A percentile compares a stretch with the other conserved stretches of the same genome.
phyloP scores from a whole-genome alignment of 2,888 invertebrate genomes.

The Chloromyia formosa region DNA sequence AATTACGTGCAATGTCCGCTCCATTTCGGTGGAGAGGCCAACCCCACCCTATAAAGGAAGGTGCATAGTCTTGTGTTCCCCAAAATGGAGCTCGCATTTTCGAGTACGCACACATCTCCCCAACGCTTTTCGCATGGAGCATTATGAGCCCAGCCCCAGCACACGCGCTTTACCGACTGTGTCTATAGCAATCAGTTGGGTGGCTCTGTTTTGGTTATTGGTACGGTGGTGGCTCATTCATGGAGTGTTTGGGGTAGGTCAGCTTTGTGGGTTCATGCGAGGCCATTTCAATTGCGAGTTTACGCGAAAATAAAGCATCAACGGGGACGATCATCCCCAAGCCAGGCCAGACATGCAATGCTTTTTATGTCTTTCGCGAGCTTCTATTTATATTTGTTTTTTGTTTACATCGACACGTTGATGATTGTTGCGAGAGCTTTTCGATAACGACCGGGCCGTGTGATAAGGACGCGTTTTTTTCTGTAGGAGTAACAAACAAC shows the following conservation, averaged over 20 bases:
- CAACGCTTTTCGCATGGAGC: slow-evolving; percentile 6
- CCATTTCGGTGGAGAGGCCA: too few relatives aligned
- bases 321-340: not conserved
- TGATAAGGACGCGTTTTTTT: too few relatives aligned
- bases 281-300: slow-evolving; percentile 35
- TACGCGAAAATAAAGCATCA: slow-evolving; percentile 21
- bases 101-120: slow-evolving; percentile 22
- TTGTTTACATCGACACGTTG: slow-evolving; percentile 18
- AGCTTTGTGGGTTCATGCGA: slow-evolving; percentile 27
- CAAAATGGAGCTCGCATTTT: slow-evolving; percentile 13
- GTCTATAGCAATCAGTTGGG: too few relatives aligned
- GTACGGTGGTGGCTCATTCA: slow-evolving; percentile 25
- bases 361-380: slow-evolving; percentile 32
- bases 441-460: not conserved
- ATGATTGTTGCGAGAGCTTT: slow-evolving; percentile 11
- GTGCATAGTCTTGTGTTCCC: not conserved
- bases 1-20: too few relatives aligned
- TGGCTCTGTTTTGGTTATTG: not conserved
- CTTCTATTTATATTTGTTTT: slow-evolving; percentile 19
- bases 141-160: not conserved
- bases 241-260: slow-evolving; percentile 35
- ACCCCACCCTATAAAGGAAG: too few relatives aligned
- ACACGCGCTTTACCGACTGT: slow-evolving; percentile 20
- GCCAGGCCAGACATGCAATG: slow-evolving; percentile 27
- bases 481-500: too few relatives aligned